phyloP scores from a whole-genome alignment of 2,797 vertebrate genomes.

The Dryobates pubescens region DNA sequence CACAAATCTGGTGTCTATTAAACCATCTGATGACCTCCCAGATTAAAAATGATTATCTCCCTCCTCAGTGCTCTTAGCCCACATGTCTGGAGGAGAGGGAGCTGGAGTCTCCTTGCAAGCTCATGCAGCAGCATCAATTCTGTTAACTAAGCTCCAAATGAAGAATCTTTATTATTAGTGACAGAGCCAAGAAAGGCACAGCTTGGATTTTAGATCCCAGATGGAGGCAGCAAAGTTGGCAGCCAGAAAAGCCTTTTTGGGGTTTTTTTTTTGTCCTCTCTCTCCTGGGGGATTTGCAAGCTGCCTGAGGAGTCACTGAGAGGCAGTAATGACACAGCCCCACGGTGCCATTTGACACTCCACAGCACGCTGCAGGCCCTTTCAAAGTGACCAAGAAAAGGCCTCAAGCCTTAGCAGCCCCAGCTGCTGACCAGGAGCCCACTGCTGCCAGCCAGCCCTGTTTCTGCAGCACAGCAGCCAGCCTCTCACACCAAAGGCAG shows the following conservation, averaged over 20 bases:
- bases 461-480: no score
- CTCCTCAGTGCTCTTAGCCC: conserved; percentile 8
- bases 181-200: conserved; percentile 30
- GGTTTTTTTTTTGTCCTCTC: not conserved
- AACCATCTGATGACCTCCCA: not conserved
- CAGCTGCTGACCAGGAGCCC: not conserved
- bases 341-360: conserved; percentile 8
- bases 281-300: not conserved
- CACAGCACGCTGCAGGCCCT: not conserved
- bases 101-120: not conserved
- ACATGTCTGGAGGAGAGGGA: not conserved
- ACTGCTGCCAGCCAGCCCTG: not conserved
- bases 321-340: not conserved
- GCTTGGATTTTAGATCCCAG: conserved; percentile 47
- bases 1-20: not conserved
- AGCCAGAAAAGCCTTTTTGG: not conserved
- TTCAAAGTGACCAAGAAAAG: not conserved
- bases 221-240: conserved; percentile 36
- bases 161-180: conserved; percentile 50
- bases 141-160: conserved; percentile 47
- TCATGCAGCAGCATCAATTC: conserved; percentile 2
- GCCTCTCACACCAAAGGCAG: no score
- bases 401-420: not conserved
- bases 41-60: not conserved
- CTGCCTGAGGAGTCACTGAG: not conserved